Conservation (phyloP, 2,888 invertebrate species). For the Drosophila engyochracea region DNA sequence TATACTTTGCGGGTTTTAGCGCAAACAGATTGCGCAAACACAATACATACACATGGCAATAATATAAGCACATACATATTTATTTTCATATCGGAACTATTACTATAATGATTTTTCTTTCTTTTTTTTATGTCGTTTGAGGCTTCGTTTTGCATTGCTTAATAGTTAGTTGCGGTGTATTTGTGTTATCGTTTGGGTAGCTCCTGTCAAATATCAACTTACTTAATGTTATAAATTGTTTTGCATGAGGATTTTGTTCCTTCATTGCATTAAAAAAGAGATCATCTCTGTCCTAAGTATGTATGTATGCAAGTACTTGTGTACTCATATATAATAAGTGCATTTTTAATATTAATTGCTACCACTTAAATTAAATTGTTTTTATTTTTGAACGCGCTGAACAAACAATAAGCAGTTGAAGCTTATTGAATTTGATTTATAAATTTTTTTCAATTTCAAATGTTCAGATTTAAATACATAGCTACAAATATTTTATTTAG, state of each 20-base stretch:
- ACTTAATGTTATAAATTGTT: constrained; percentile 31
- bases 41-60: constrained; percentile 48
- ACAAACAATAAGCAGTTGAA: constrained; percentile 70
- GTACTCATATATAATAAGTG: constrained; percentile 46
- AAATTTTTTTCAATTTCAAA: constrained; percentile 21
- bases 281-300: constrained; percentile 21
- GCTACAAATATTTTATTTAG: constrained; percentile 41
- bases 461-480: constrained; percentile 44
- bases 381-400: constrained; percentile 48
- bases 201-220: constrained; percentile 38
- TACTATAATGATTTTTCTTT: constrained; percentile 16
- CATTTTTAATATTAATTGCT: constrained; percentile 46
- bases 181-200: constrained; percentile 36
- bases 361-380: constrained; percentile 42
- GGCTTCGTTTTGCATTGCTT: constrained; percentile 66
- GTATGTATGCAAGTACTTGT: constrained; percentile 23
- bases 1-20: constrained; percentile 35
- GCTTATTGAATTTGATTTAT: constrained; percentile 58
- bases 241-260: constrained; percentile 17
- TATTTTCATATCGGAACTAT: constrained; percentile 23
- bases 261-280: constrained; percentile 38
- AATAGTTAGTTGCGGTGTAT: constrained; percentile 57
- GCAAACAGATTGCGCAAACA: constrained; percentile 36
- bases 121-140: constrained; percentile 25
- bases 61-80: constrained; percentile 47